A percentile compares a stretch with the other conserved stretches of the same genome.
Evolutionary conservation across 2,797 vertebrate genomes (phyloP).

Genomic region (Poeciliopsis turneri): DNA sequence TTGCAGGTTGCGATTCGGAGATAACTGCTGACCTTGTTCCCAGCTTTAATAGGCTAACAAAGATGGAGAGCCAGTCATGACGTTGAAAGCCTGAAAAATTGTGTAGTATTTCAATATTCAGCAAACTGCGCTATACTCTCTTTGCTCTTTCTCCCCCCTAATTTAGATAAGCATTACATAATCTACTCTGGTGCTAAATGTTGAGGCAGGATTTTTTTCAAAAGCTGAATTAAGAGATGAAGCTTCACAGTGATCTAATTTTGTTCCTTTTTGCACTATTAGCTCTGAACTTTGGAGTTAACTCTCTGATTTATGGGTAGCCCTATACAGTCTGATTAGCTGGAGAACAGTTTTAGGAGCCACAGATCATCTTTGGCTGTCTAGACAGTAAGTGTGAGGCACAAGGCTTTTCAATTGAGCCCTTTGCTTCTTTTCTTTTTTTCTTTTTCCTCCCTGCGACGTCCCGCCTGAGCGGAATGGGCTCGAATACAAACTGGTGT

Average conservation of each 20-base stretch:
- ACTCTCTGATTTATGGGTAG: conserved; percentile 57
- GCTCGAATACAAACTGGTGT: conserved; percentile 45
- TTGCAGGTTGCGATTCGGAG: conserved; percentile 19
- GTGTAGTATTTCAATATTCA: conserved; percentile 19
- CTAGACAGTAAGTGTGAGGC: conserved; percentile 45
- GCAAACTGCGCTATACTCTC: conserved; percentile 10
- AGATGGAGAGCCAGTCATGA: conserved; percentile 14
- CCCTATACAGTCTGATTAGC: conserved; percentile 54
- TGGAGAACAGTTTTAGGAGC: conserved; percentile 53
- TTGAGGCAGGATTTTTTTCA: conserved; percentile 26
- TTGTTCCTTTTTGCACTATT: conserved; percentile 38
- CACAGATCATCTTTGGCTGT: conserved; percentile 48
- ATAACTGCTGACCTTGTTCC: conserved; percentile 34
- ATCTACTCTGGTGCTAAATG: conserved; percentile 32
- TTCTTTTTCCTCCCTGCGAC: conserved; percentile 3
- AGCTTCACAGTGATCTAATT: conserved; percentile 30
- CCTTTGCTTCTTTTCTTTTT: conserved; percentile 42
- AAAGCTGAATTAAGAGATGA: conserved; percentile 43
- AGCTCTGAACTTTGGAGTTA: conserved; percentile 54
- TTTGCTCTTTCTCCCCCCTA: not conserved
- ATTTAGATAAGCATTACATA: conserved; percentile 27
- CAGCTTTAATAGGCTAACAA: conserved; percentile 20
- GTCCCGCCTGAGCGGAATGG: conserved; percentile 35
- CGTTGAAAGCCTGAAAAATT: conserved; percentile 29
- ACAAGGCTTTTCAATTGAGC: conserved; percentile 32